Conservation (phyloP, 2,113 vertebrate species). For the Cynoglossus semilaevis region DNA sequence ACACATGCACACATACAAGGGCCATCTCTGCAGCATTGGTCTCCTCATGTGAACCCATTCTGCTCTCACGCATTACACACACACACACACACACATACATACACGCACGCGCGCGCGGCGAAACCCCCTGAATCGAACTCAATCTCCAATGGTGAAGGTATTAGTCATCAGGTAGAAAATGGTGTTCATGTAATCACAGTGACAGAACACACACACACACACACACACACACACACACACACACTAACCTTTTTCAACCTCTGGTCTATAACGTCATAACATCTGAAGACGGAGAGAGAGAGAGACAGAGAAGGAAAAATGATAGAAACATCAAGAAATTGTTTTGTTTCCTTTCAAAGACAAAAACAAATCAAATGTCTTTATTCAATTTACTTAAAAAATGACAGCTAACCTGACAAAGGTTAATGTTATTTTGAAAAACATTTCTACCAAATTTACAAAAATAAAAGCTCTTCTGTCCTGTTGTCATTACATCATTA, state of each 20-base stretch:
- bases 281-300: too few species aligned
- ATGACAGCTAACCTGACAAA: too few species aligned
- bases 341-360: neutral
- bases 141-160: slow-evolving; percentile 14
- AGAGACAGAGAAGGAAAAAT: neutral
- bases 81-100: slow-evolving; percentile 15
- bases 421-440: too few species aligned
- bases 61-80: slow-evolving; percentile 33
- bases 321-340: neutral
- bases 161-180: slow-evolving; percentile 20
- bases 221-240: slow-evolving; percentile 8
- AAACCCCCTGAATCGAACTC: slow-evolving; percentile 23
- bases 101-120: slow-evolving; percentile 11
- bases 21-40: slow-evolving; percentile 27
- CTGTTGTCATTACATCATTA: neutral
- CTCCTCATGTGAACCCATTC: slow-evolving; percentile 45
- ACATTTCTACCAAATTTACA: too few species aligned
- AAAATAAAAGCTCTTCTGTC: too few species aligned
- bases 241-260: slow-evolving; percentile 19
- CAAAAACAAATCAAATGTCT: too few species aligned
- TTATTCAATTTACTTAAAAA: too few species aligned
- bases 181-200: too few species aligned
- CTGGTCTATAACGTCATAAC: slow-evolving; percentile 4
- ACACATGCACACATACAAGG: slow-evolving; percentile 14
- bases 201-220: slow-evolving; percentile 1